These are phyloP conservation scores for Platyura marginata DNA, from an alignment of 1,140 invertebrate genomes.

Conservation along the genomic window DNA sequence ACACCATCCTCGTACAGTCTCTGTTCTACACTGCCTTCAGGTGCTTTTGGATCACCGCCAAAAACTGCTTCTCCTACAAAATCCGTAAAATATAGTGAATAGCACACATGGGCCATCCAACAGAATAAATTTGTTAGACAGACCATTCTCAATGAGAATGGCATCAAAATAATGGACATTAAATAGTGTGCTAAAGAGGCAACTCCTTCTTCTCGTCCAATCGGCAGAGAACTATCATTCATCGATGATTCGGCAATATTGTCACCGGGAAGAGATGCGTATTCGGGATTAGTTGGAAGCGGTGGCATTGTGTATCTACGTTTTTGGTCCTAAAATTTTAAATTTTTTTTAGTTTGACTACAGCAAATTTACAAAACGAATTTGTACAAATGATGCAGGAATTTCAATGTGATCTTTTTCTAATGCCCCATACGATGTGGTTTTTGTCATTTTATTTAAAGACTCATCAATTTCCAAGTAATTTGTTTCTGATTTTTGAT, in stretches of 20 bases:
- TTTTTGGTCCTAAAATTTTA: neutral
- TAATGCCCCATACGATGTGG: neutral
- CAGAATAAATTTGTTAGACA: constrained; percentile 91
- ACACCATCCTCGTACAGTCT: constrained; percentile 75
- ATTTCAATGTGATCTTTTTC: neutral
- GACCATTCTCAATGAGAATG: constrained; percentile 62
- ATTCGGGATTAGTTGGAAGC: constrained; percentile 2
- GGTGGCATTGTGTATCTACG: constrained; percentile 1
- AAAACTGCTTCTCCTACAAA: constrained; percentile 94
- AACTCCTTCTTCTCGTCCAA: constrained; percentile 4
- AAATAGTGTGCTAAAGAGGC: constrained; percentile 55
- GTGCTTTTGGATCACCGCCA: constrained; percentile 69
- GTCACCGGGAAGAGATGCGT: constrained; percentile 3
- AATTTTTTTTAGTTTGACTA: too few species aligned
- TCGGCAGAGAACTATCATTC: constrained; percentile 3
- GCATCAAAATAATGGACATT: constrained; percentile 77
- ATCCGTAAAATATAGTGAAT: constrained; percentile 92
- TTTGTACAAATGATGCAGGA: too few species aligned
- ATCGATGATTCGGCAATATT: constrained; percentile 14
- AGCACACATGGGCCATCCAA: constrained; percentile 96
- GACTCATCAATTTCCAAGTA: constrained; percentile 7
- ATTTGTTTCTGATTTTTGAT: neutral
- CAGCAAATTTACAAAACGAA: too few species aligned
- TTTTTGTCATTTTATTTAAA: constrained; percentile 3
- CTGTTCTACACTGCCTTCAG: constrained; percentile 37